Evolutionary conservation across 2,113 vertebrate genomes (phyloP).

Genomic region (Oenanthe oenanthe): DNA sequence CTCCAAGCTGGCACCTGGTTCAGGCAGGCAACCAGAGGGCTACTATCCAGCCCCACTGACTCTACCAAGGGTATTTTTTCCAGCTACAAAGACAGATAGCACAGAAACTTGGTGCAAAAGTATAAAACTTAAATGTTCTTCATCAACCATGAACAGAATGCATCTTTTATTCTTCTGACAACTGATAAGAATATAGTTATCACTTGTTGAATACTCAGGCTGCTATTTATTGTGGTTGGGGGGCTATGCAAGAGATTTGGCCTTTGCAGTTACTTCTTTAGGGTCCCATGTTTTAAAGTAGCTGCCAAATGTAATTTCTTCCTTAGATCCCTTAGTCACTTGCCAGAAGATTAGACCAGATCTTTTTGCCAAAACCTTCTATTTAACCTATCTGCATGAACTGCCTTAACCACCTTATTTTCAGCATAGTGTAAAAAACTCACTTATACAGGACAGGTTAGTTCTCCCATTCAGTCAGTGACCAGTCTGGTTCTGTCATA

Average conservation of each 20-base stretch:
- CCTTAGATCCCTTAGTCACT: not conserved
- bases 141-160: not conserved
- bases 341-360: not conserved
- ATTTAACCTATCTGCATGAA: not conserved
- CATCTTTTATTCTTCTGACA: not conserved
- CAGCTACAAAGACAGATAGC: accelerated
- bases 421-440: not conserved
- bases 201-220: not conserved
- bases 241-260: not conserved
- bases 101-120: not conserved
- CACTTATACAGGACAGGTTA: not conserved
- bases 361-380: not conserved
- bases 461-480: not conserved
- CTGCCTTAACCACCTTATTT: not conserved
- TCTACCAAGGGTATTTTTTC: not conserved
- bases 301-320: not conserved
- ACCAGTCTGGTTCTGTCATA: not conserved
- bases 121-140: not conserved
- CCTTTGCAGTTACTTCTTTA: not conserved
- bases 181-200: not conserved
- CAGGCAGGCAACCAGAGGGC: not conserved
- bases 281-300: not conserved
- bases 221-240: not conserved
- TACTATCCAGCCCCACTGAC: not conserved
- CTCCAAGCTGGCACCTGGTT: not conserved